phyloP scores from a whole-genome alignment of 2,113 vertebrate genomes.

The Psittacus erithacus region DNA sequence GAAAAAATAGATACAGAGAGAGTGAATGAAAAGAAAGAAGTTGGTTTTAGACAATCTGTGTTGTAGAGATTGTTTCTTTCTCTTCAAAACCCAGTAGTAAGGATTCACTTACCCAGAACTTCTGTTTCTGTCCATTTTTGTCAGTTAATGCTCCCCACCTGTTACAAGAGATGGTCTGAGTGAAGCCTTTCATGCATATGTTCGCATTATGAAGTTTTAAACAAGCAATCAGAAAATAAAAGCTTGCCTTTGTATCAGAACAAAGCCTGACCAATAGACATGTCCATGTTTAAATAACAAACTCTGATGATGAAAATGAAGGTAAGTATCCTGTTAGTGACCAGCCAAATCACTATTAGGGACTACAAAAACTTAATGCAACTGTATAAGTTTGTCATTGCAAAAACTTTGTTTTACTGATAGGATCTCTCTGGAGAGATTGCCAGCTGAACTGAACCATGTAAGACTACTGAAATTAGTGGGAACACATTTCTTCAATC shows the following conservation, averaged over 20 bases:
- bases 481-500: neutral
- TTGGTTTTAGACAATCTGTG: neutral
- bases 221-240: neutral
- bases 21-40: neutral
- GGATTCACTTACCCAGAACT: conserved; percentile 76
- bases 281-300: neutral
- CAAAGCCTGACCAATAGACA: neutral
- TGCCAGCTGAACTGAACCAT: neutral
- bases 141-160: conserved; percentile 75
- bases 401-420: neutral
- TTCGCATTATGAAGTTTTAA: neutral
- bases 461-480: neutral
- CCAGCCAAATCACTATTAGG: neutral
- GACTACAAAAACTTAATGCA: neutral
- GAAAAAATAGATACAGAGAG: neutral
- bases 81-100: neutral
- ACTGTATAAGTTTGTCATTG: neutral
- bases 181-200: neutral
- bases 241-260: neutral
- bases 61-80: neutral
- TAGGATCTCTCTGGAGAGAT: neutral
- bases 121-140: conserved; percentile 66
- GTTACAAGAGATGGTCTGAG: neutral
- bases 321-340: neutral
- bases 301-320: neutral